Evolutionary conservation across 2,888 invertebrate species (phyloP), one percentile per base, ranked within the genome.

Genomic region (Polymixis flavicincta): DNA sequence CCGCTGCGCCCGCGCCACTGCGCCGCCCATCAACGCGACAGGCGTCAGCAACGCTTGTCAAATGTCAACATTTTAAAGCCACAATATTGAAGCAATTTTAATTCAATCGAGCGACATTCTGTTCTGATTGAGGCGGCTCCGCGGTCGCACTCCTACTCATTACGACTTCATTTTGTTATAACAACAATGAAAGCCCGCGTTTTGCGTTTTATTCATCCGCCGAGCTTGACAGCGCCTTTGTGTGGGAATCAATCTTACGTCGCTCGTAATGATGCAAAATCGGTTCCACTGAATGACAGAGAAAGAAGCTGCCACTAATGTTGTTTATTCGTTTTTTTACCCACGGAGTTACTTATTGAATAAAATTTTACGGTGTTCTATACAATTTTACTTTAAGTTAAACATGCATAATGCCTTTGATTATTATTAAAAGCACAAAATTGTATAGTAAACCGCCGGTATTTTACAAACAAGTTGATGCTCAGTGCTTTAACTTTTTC

Each of bases 141-240:
- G 85, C 88, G 88, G 74, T 79, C 86, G 87, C 77, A 89, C 92
- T 91, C 90, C 93, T 90, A 92, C 96, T 96, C 95, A 96, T 96
- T 96, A 95, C 91, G 93, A 91, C 95, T 96, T 95, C 94, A 96
- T 96, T 96, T 96, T 95, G 93, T 94, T 94, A 91, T 94, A 93
- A 95, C 95, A 95, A 96, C 95, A 96, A 96, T 94, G 90, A 89
- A 81, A 88, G 89, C 86, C 89, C 75, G 85, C 87, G 86, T 87
- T 90, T 90, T 84, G 90, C 91, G 89, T 90, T 94, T 93, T 92
- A 94, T 94, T 94, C 94, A 90, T 90, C 90, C 89, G 88, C 89
- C 85, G 90, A 91, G 89, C 91, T 92, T 94, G 95, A 95, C 96
- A 92, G 93, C 91, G 86, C 80, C 91, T 93, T 95, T 96, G 95